These are phyloP conservation scores for Oreocharis arfaki DNA, from an alignment of 2,113 vertebrate genomes.

Conservation along the genomic window DNA sequence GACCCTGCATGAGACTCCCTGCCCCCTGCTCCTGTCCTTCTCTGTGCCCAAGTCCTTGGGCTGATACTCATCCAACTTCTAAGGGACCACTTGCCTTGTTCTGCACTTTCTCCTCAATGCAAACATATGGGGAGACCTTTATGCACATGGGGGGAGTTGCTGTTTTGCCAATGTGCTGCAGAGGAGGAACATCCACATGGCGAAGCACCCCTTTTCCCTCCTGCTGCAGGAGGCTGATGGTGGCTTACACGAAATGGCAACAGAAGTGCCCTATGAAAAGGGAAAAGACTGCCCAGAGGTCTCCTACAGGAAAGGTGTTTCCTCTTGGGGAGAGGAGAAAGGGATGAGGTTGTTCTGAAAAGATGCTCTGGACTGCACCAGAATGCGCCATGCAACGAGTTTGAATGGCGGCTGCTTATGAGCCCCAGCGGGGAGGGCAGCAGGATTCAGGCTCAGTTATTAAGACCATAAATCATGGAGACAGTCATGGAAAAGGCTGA, in stretches of 20 bases:
- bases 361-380: neutral
- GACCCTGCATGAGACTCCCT: neutral
- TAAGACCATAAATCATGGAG: slow-evolving; percentile 67
- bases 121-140: neutral
- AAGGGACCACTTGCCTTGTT: neutral
- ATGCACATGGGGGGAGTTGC: neutral
- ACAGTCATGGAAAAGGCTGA: slow-evolving; percentile 56
- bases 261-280: neutral
- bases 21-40: neutral
- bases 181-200: neutral
- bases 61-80: neutral
- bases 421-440: neutral
- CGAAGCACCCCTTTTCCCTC: neutral
- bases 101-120: neutral
- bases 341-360: neutral
- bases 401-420: slow-evolving; percentile 25
- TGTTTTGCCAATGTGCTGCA: neutral
- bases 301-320: neutral
- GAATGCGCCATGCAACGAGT: rapidly evolving
- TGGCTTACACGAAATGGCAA: neutral
- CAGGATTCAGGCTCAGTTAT: slow-evolving; percentile 58
- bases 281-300: neutral
- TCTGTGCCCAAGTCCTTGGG: neutral
- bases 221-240: neutral
- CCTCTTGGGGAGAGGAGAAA: neutral